Evolutionary conservation across 2,888 invertebrate genomes (phyloP), one percentile per base, ranked within the genome.

Genomic region (Epinotia bilunana): DNA sequence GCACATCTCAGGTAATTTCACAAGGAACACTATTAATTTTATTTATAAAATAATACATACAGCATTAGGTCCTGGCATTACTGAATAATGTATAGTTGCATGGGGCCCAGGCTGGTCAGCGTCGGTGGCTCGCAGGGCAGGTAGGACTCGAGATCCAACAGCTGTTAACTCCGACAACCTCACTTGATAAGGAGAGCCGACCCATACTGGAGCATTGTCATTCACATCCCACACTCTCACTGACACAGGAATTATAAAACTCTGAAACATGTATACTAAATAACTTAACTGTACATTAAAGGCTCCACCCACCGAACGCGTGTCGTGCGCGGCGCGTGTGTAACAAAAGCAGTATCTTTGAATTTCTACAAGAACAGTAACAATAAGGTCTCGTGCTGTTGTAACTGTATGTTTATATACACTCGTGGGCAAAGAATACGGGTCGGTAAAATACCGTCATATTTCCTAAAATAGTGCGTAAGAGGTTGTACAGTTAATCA

Each of bases 161-260:
- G 95, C 95, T 39, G 96, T 96, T 82, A 97, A 97, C 95, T 98
- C 98, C 0, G 98, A 97, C 74, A 98, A 95, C 81, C 98, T 97
- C 80, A 97, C 95, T 65, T 96, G 95, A 89, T 97, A 98, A 0
- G 98, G 98, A 0, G 97, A 97, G 79, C 97, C 97, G 76, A 95
- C 93, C 95, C 98, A 98, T 84, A 95, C 95, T 0, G 98, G 98
- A 11, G 97, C 97, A 91, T 98, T 98, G 91, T 98, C 98, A 88
- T 98, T 98, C 77, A 97, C 97, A 90, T 98, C 98, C 80, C 97
- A 98, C 76, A 98, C 98, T 80, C 98, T 95, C 70, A 97, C 96
- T 80, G 96, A 97, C 53, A 97, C 96, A 1, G 97, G 97, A 84
- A 97, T 97, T 74, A 96, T 95, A 87, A 97, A 97, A 78, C 96